Evolutionary conservation across 2,888 invertebrate species (phyloP), one percentile per base, ranked within the genome.

Genomic region (Megalurothrips usitatus): DNA sequence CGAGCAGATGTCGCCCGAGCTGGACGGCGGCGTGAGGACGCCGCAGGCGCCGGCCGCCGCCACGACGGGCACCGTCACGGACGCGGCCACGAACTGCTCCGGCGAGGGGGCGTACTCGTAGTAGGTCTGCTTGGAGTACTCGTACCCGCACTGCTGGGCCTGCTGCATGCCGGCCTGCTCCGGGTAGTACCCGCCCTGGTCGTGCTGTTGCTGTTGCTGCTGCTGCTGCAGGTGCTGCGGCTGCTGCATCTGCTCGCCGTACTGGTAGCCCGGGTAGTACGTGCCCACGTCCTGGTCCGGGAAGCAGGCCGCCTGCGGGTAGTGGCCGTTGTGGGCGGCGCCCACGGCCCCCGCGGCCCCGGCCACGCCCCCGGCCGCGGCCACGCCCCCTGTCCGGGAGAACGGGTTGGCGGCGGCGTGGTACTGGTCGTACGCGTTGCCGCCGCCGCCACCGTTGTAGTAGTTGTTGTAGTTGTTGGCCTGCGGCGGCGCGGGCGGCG

Each of bases 1-100:
- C 84, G 91, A 91, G 86, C 93, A 93, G 82, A 90, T 90, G 82
- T 93, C 93, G 82, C 88, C 89, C 81, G 85, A 86, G 84, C 88
- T 90, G 78, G 89, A 88, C 0, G 92, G 91, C 11, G 91, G 91
- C 14, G 92, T 91, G 88, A 91, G 78, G 52, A 81, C 0, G 88
- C 88, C 63, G 89, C 88, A 6, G 89, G 86, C 68, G 88, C 88
- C 82, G 87, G 87, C 43, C 88, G n/a, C n/a, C n/a, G n/a, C n/a
- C n/a, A 87, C 82, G 89, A 88, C n/a, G 89, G 88, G 83, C 88
- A 89, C 8, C 82, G 89, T 87, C 83, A 89, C 89, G 84, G 86
- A 90, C 26, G 88, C 87, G 85, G 87, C 90, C 84, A 88, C 91
- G 84, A 86, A 81, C 85, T 86, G 82, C 86, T 83, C 87, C 84